Evolutionary conservation across 2,797 vertebrate genomes (phyloP).

Genomic region (Amazona finschi): DNA sequence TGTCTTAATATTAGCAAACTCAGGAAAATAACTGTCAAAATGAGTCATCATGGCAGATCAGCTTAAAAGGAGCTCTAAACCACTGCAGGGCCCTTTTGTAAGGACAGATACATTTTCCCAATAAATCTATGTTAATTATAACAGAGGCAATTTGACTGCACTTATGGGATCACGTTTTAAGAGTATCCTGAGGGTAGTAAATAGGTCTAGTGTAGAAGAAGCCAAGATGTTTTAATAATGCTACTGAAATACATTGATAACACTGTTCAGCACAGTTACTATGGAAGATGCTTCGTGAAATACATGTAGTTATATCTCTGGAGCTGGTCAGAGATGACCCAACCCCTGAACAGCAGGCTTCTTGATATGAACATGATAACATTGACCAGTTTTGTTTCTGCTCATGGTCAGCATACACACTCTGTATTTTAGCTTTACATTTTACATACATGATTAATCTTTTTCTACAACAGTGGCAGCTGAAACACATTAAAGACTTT

Average conservation of each 20-base stretch:
- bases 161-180: background rate
- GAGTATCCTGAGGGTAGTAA: background rate
- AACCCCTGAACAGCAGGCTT: background rate
- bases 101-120: background rate
- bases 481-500: background rate
- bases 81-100: background rate
- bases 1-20: background rate
- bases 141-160: background rate
- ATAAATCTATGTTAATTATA: background rate
- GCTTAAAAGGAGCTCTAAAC: background rate
- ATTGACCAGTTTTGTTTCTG: background rate
- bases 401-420: background rate
- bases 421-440: background rate
- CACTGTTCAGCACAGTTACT: background rate
- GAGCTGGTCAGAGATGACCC: background rate
- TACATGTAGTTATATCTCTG: background rate
- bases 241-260: background rate
- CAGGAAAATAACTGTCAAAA: background rate
- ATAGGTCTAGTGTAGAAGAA: background rate
- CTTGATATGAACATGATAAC: background rate
- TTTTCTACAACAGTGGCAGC: background rate
- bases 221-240: background rate
- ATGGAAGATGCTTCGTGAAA: background rate
- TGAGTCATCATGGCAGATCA: background rate
- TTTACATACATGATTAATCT: background rate